Base-by-base conservation (phyloP, 2,797 vertebrate species). In the Epinephelus malabaricus region DNA sequence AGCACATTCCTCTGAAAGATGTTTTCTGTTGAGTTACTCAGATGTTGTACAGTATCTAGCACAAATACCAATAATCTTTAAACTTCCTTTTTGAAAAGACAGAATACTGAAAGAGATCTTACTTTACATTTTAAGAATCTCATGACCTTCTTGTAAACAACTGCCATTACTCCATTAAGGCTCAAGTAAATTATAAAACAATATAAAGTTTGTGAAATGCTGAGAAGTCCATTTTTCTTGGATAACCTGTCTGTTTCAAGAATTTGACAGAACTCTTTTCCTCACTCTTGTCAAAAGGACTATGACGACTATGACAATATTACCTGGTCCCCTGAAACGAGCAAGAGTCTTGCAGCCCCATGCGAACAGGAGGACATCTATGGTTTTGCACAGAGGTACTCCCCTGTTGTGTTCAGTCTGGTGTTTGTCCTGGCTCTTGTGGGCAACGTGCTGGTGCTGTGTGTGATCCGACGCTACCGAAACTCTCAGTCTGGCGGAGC, bases 361-460 rank as follows among this genome's bases (percentile, higher is more conserved):
- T 96, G 96, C 73, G 0, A 0, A 0, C 73, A 86, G 6, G 78
- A 60, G 0, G 67, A 87, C 38, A 91, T 86, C 25, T 94, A 92
- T 51, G 3, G 27, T 0, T 95, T 96, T 81, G 90, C 86, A 4
- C 79, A 67, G 15, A 80, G 1, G 5, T 96, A 93, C 78, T 86
- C 91, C 27, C 96, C 95, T 0, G 51, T 83, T 5, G 88, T 92
- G 0, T 96, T 94, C 89, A 85, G 70, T 38, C 64, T 97, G 65
- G 93, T 97, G 50, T 96, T 96, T 47, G 0, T 95, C 5, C 60
- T 96, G 83, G 96, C 95, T 5, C 13, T 96, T 6, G 19, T 95
- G 30, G 96, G 96, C 11, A 97, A 97, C 19, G 67, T 90, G 25
- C 77, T 97, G 69, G 96, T 97, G 40, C 79, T 97, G 58, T 92